These are phyloP conservation scores for Actinostola sp. DNA, from an alignment of 92 coral and sea anemone genomes.

Conservation along the genomic window DNA sequence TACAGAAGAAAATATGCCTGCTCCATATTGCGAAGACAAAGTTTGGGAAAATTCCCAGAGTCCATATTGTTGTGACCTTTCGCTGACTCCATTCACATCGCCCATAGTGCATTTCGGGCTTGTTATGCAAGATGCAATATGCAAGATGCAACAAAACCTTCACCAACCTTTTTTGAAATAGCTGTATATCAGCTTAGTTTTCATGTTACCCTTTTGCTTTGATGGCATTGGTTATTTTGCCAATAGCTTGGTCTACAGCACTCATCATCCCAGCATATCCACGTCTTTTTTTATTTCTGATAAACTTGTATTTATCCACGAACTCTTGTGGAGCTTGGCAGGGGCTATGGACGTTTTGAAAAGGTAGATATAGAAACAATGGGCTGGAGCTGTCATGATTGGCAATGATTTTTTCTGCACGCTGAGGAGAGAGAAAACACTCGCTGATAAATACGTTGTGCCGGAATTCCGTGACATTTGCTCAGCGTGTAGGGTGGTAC, in stretches of 20 bases:
- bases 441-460: no score
- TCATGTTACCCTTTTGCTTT: constrained; percentile 51
- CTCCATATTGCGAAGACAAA: no score
- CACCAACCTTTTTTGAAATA: background rate
- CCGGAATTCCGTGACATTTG: no score
- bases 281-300: constrained; percentile 37
- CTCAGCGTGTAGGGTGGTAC: no score
- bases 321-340: constrained; percentile 54
- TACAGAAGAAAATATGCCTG: no score
- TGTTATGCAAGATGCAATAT: no score
- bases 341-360: constrained; percentile 58
- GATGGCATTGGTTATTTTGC: constrained; percentile 54
- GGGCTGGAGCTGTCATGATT: constrained; percentile 50
- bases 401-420: constrained; percentile 46
- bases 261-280: constrained; percentile 64
- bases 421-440: constrained; percentile 30
- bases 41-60: no score
- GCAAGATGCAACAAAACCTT: background rate
- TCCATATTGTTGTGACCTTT: no score
- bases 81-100: no score
- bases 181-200: background rate
- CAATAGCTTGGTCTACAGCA: constrained; percentile 59
- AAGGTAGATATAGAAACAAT: constrained; percentile 63
- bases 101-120: no score
- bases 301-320: constrained; percentile 57